These are phyloP conservation scores for Melanerpes aurifrons DNA, from an alignment of 2,113 vertebrate genomes.

Conservation along the genomic window DNA sequence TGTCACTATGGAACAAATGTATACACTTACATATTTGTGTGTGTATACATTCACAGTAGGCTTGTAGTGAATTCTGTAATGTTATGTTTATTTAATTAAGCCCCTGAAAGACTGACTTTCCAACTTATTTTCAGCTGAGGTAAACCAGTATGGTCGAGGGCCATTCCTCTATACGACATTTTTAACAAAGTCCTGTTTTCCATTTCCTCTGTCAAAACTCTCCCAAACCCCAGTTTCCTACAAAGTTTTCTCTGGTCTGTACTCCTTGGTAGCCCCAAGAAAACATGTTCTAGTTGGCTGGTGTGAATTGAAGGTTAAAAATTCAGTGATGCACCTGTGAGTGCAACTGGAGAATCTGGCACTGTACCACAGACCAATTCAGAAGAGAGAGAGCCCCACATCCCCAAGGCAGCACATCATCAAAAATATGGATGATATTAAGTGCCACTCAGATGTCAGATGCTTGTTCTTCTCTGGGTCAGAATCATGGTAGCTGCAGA, in stretches of 20 bases:
- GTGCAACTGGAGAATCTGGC: not conserved
- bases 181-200: not conserved
- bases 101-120: not conserved
- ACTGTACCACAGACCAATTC: not conserved
- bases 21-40: not conserved
- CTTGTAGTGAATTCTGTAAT: not conserved
- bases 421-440: not conserved
- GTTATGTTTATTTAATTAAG: not conserved
- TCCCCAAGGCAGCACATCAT: fast-evolving
- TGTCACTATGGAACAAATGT: not conserved
- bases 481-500: not conserved
- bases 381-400: not conserved
- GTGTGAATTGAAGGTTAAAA: not conserved
- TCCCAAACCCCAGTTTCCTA: not conserved
- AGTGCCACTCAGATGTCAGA: not conserved
- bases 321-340: not conserved
- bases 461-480: not conserved
- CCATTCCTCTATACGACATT: not conserved
- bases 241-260: not conserved
- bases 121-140: not conserved
- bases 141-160: not conserved
- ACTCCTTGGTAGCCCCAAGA: not conserved
- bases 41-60: not conserved
- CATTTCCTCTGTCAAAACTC: not conserved
- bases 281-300: not conserved